Evolutionary conservation across 2,888 invertebrate species (phyloP), one percentile per base, ranked within the genome.

Genomic region (Drosophila rubida): DNA sequence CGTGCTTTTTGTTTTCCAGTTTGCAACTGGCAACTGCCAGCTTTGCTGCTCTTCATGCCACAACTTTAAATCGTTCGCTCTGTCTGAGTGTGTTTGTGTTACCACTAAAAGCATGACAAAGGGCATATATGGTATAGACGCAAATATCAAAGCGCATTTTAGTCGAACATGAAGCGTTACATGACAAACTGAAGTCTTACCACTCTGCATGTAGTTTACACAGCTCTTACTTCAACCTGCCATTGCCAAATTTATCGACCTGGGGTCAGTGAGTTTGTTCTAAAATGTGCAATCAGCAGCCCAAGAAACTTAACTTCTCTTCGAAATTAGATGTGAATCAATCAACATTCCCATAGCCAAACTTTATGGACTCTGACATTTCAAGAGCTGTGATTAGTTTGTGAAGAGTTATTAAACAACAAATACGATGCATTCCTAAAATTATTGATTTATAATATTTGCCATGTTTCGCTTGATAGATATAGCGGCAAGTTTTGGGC

Each of bases 1-100:
- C 82, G 79, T 85, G 87, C 84, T 80, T 77, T 83, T 77, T 81
- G 87, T 86, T 81, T 76, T 67, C 80, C 13, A 74, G 63, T 77
- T 70, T 22, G 42, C 64, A 48, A 53, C 51, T 42, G 37, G 37
- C 70, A 75, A 61, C 75, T 61, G 72, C 41, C 69, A 51, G 57
- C 54, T 72, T 69, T 59, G 55, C 58, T 55, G 53, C 58, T 55
- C 66, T 69, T 77, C 80, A 74, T 80, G 84, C 82, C 78, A 80
- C 81, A 78, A 84, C 68, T 81, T 87, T 80, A 84, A 81, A 83
- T 75, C 84, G 80, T 64, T 75, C 16, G 57, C 48, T 35, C 11
- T 49, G 23, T 32, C 11, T 32, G 19, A 19, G 19, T 30, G n/a
- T 51, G 48, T 50, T 16, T 54, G 45, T 61, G 50, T 53, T 37